These are phyloP conservation scores for Lagopus leucura DNA, from an alignment of 2,113 vertebrate species.

Conservation along the genomic window DNA sequence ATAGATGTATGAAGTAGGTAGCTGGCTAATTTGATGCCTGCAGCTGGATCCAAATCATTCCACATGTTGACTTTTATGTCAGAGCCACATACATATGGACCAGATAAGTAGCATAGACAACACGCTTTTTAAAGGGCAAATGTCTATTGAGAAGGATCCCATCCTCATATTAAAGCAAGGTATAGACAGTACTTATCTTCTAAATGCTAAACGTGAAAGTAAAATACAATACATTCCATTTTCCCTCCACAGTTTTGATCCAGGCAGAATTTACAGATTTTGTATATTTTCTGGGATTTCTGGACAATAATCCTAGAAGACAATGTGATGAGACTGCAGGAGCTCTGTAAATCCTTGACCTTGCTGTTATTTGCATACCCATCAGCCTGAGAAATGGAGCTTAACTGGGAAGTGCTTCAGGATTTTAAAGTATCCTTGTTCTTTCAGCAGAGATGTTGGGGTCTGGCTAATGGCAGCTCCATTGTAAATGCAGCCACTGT, in stretches of 20 bases:
- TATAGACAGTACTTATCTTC: neutral
- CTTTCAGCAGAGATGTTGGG: neutral
- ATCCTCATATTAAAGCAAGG: neutral
- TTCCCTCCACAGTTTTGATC: neutral
- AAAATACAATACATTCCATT: neutral
- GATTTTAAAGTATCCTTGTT: neutral
- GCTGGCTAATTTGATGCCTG: neutral
- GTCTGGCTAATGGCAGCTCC: neutral
- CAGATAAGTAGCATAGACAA: neutral
- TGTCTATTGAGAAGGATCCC: neutral
- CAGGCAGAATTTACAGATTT: neutral
- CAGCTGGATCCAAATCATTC: neutral
- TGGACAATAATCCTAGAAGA: neutral
- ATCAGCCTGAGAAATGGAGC: neutral
- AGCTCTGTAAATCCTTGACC: neutral
- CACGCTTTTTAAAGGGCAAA: neutral
- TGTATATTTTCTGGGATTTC: neutral
- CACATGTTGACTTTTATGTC: neutral
- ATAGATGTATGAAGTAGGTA: neutral
- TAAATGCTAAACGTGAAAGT: too few species aligned
- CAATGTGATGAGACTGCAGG: neutral
- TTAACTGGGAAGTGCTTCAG: neutral
- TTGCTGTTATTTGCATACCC: neutral
- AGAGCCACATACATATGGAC: rapidly evolving
- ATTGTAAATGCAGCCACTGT: neutral